These are phyloP conservation scores for Pomacea maculata DNA, from an alignment of 1,140 invertebrate species.

Conservation along the genomic window DNA sequence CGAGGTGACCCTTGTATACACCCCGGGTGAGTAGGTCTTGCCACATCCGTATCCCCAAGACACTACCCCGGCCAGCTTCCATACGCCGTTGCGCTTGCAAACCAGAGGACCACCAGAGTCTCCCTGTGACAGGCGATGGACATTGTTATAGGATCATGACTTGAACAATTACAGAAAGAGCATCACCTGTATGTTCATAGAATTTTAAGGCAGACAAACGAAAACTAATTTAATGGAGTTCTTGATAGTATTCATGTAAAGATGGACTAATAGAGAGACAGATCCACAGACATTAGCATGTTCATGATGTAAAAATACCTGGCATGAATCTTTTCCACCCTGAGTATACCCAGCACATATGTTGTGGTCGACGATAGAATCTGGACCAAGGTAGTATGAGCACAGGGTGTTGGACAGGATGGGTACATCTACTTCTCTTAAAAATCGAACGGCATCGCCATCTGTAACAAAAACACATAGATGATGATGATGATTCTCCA, in stretches of 20 bases:
- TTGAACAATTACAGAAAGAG: too few relatives aligned
- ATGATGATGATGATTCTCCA: neutral
- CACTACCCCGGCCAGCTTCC: conserved; percentile 72
- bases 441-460: conserved; percentile 24
- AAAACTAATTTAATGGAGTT: too few relatives aligned
- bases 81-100: conserved; percentile 69
- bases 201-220: too few relatives aligned
- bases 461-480: neutral
- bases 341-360: conserved; percentile 69
- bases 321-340: conserved; percentile 62
- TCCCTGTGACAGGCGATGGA: conserved; percentile 66
- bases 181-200: too few relatives aligned
- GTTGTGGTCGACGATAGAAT: conserved; percentile 58
- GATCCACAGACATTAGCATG: neutral
- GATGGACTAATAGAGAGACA: neutral
- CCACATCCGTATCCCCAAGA: conserved; percentile 95
- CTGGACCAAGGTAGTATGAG: conserved; percentile 36
- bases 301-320: conserved; percentile 21
- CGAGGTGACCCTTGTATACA: conserved; percentile 78
- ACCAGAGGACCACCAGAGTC: conserved; percentile 77
- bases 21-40: conserved; percentile 88
- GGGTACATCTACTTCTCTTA: conserved; percentile 45
- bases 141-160: too few relatives aligned
- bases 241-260: too few relatives aligned
- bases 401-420: conserved; percentile 44